Base-by-base conservation (phyloP, 64 coral and sea anemone species). In the Pocillopora verrucosa region DNA sequence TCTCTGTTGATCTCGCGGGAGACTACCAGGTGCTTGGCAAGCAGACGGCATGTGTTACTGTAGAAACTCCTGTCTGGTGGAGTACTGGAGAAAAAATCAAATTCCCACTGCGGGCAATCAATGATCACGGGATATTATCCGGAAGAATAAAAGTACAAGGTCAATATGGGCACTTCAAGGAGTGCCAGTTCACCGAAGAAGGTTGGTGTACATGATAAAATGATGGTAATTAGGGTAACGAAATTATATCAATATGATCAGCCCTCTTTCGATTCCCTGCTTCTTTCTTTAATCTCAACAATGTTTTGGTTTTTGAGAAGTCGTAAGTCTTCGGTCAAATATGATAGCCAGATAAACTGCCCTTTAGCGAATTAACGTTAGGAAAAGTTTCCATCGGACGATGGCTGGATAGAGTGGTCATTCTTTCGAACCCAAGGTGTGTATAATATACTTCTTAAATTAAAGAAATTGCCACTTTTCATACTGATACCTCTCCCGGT, bases 131-230 rank as follows among this genome's bases (percentile, higher is more conserved):
- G 36, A 65, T 77, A 14, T 5, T 61, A 22, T 77, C 74, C 22
- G 87, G 87, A 56, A 88, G 9, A 36, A 38, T 88, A 26, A 78
- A 11, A 60, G 58, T 88, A n/a, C 19, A 78, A 62, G 87, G 87
- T 2, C 56, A 78, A 9, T 11, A 77, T 45, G 87, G 87, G 56
- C 87, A 76, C 25, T 25, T 16, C 1, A 26, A 59, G 10, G 10
- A 41, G 58, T 38, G 45, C 22, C 63, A 75, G 0, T 88, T 88
- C 72, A 36, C n/a, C 37, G 87, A 88, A 56, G 20, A 74, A 88
- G 87, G 87, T 88, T 14, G n/a, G 57, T 59, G 41, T 78, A 16
- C 5, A 30, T 7, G 59, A 30, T 9, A 24, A 1, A 10, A 79
- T 59, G 14, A 3, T 60, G 20, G 4, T 10, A 0, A 19, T 51